phyloP scores from a whole-genome alignment of 2,113 vertebrate genomes.

The Cavia aperea region DNA sequence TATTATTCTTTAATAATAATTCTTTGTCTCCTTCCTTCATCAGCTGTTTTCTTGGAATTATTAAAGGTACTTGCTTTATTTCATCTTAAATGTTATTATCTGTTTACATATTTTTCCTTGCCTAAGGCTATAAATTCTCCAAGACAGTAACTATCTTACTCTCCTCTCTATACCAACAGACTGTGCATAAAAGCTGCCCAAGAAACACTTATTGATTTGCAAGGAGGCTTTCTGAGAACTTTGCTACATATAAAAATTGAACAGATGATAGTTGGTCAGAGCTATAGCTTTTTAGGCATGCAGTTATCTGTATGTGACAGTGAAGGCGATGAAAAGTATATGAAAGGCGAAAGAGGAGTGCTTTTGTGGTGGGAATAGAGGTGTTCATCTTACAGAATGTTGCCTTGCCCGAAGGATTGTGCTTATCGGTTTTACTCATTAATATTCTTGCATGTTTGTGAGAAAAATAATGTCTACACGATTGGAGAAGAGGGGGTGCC shows the following conservation, averaged over 20 bases:
- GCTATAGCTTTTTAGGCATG: background rate
- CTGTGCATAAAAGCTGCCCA: background rate
- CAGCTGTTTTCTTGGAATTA: background rate
- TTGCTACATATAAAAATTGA: background rate
- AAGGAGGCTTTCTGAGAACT: background rate
- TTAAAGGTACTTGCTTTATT: background rate
- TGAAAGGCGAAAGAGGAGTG: background rate
- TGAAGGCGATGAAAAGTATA: background rate
- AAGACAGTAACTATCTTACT: background rate
- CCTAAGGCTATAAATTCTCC: background rate
- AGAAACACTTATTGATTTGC: background rate
- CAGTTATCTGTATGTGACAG: background rate
- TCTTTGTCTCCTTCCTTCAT: background rate
- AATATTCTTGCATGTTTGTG: background rate
- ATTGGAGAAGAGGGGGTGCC: background rate
- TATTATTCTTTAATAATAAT: background rate
- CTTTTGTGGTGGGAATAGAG: background rate
- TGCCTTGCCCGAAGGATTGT: background rate
- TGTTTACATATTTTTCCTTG: background rate
- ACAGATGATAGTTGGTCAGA: background rate
- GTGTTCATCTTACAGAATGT: background rate
- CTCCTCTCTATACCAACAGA: background rate
- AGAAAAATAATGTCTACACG: background rate
- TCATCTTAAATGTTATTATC: background rate
- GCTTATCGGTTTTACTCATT: background rate